These are phyloP conservation scores for Blastobasis lacticolella DNA, from an alignment of 2,888 invertebrate species.

Conservation along the genomic window DNA sequence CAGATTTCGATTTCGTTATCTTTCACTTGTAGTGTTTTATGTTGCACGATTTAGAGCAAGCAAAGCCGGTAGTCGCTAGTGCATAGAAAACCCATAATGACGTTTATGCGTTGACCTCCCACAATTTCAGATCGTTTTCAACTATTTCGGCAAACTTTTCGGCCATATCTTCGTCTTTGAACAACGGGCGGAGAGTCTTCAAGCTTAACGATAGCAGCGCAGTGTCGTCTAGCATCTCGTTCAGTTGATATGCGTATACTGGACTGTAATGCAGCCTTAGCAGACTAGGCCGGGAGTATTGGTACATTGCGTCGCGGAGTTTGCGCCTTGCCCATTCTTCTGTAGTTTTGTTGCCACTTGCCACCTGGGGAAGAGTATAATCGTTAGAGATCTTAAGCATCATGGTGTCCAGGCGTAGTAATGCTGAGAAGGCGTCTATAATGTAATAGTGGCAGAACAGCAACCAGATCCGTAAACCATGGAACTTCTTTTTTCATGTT, in stretches of 20 bases:
- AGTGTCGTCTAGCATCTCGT: conserved; percentile 82
- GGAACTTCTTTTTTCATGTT: too few species aligned
- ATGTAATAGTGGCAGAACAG: too few species aligned
- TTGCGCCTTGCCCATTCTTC: conserved; percentile 83
- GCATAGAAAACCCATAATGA: too few species aligned
- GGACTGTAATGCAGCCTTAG: conserved; percentile 85
- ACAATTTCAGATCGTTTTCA: conserved; percentile 88
- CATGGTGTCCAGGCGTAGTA: too few species aligned
- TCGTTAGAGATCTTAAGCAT: too few species aligned
- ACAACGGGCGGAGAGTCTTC: conserved; percentile 82
- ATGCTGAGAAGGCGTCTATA: too few species aligned
- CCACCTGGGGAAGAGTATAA: conserved; percentile 54
- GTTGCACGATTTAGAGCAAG: too few species aligned
- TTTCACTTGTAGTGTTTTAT: too few species aligned
- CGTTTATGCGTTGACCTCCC: conserved; percentile 76
- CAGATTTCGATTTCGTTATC: too few species aligned
- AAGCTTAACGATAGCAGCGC: conserved; percentile 85
- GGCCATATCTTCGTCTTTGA: conserved; percentile 79
- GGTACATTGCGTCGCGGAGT: conserved; percentile 81
- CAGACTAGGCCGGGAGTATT: conserved; percentile 86
- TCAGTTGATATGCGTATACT: conserved; percentile 78
- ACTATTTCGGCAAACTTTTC: conserved; percentile 88
- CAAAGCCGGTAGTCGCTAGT: too few species aligned
- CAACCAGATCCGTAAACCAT: too few species aligned
- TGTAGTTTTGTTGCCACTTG: conserved; percentile 84